Evolutionary conservation across 2,888 invertebrate species (phyloP).

Genomic region (Nysson spinosus): DNA sequence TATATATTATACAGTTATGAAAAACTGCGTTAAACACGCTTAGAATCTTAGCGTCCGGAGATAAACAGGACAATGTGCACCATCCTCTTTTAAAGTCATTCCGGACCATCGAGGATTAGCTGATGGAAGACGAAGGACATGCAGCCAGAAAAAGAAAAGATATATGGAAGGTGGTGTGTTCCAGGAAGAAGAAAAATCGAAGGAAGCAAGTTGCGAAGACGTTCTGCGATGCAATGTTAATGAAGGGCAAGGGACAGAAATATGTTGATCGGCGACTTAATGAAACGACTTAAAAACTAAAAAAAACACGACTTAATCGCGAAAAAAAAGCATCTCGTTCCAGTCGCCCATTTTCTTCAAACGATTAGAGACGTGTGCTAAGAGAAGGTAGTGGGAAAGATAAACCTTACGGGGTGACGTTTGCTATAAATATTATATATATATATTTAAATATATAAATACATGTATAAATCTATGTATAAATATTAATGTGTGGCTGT

Average conservation of each 20-base stretch:
- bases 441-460: slow-evolving; percentile 34
- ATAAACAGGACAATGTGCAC: neutral
- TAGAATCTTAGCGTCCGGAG: too few relatives aligned
- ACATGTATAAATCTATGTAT: slow-evolving; percentile 51
- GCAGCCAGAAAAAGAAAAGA: neutral
- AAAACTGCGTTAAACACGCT: neutral
- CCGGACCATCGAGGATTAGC: slow-evolving; percentile 1
- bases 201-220: neutral
- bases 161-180: too few relatives aligned
- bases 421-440: slow-evolving; percentile 44
- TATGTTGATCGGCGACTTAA: neutral
- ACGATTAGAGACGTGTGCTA: slow-evolving; percentile 17
- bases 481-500: slow-evolving; percentile 77
- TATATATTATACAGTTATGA: neutral
- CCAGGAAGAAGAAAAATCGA: neutral
- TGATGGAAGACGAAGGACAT: neutral
- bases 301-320: neutral
- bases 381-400: slow-evolving; percentile 1
- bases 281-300: slow-evolving; percentile 22
- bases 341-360: slow-evolving; percentile 12
- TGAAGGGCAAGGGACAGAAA: neutral
- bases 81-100: slow-evolving; percentile 1
- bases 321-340: slow-evolving; percentile 18
- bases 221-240: neutral
- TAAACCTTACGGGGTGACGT: slow-evolving; percentile 41